Base-by-base conservation (phyloP, 2,113 vertebrate genomes). In the Lampris incognitus region DNA sequence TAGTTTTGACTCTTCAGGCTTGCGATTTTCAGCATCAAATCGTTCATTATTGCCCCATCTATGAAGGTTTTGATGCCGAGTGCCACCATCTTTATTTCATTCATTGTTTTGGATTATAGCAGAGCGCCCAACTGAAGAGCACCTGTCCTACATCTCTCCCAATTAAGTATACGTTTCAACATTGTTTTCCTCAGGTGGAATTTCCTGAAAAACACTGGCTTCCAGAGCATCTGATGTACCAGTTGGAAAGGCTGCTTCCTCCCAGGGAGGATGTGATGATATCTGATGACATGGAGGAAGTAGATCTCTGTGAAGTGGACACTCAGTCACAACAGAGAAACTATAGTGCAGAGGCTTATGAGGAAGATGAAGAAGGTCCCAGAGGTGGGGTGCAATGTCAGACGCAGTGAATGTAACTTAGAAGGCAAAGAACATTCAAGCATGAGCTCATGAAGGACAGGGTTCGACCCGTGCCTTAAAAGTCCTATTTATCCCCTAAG, bases 171-270 rank as follows among this genome's bases (percentile, higher is more conserved):
- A 7, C 7, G 50, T 52, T n/a, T 41, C 1, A 51, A 2, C 13
- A 41, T 50, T 0, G 2, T 36, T 42, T 81, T 13, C 5, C 4
- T 7, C 66, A 99, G 98, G 96, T 99, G 11, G 88, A 92, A 69
- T 99, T 99, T 63, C 98, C 98, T 10, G 95, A 96, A 3, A 95
- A 97, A 24, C 80, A 94, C 73, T 99, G 97, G 97, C 95, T 99
- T 5, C 91, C 97, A 9, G 88, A 87, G 58, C 95, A 97, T 73
- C 95, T 96, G 70, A 89, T 98, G 3, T 87, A 81, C 46, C 92
- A 97, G 79, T 89, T 99, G 68, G 98, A 99, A 82, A 87, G 92
- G 61, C 76, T 98, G n/a, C 96, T 99, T 51, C 98, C 96, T 1
- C 90, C 94, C 0, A 88, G 96, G 71, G 96, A 98, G 64, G 93